phyloP scores from a whole-genome alignment of 2,113 vertebrate species.

The Tonatia bakeri region DNA sequence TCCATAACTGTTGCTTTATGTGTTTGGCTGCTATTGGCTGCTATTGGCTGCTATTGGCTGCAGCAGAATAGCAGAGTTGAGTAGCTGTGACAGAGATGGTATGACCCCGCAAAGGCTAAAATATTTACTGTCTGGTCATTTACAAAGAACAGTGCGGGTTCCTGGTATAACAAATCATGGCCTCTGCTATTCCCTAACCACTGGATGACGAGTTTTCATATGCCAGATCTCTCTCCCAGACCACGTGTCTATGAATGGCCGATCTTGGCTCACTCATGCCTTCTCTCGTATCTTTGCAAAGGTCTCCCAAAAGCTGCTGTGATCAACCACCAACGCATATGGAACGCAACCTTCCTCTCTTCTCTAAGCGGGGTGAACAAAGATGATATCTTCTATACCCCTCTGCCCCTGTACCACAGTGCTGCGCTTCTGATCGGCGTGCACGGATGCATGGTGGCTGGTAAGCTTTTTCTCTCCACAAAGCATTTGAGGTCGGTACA shows the following conservation, averaged over 20 bases:
- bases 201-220: not conserved
- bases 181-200: not conserved
- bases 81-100: not conserved
- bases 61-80: not conserved
- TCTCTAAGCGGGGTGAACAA: conserved; percentile 64
- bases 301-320: conserved; percentile 90
- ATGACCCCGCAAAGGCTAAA: not conserved
- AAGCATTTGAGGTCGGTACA: not conserved
- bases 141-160: not conserved
- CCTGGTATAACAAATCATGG: not conserved
- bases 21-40: not conserved
- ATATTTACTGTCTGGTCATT: not conserved
- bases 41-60: not conserved
- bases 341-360: conserved; percentile 73
- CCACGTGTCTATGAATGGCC: not conserved
- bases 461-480: conserved; percentile 67
- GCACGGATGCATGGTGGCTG: conserved; percentile 81
- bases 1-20: not conserved
- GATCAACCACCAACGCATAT: conserved; percentile 83
- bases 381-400: conserved; percentile 82
- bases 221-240: not conserved
- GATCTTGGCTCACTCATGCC: not conserved
- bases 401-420: conserved; percentile 89
- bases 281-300: conserved; percentile 66
- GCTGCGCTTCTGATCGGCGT: conserved; percentile 86